Evolutionary conservation across 2,113 vertebrate species (phyloP).

Genomic region (Elgaria multicarinata): DNA sequence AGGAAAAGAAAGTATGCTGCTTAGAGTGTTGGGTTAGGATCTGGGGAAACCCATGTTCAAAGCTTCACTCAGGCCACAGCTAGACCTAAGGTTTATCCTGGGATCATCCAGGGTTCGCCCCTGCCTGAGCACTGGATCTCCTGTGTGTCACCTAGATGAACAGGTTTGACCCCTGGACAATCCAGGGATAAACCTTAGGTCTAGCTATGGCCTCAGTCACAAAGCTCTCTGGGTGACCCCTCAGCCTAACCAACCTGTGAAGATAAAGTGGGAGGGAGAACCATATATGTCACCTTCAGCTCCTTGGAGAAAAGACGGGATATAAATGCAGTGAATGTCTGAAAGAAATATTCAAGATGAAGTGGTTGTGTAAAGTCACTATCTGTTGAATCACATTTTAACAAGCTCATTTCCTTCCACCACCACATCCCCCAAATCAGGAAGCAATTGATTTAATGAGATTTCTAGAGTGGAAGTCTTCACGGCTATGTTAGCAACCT

Average conservation of each 20-base stretch:
- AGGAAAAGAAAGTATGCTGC: background rate
- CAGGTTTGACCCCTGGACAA: no score
- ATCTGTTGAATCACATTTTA: background rate
- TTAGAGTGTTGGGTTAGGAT: background rate
- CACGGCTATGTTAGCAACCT: background rate
- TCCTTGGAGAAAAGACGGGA: background rate
- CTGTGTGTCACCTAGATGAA: no score
- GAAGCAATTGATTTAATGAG: background rate
- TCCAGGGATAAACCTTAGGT: no score
- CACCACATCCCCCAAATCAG: background rate
- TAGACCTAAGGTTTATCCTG: no score
- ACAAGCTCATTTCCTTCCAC: background rate
- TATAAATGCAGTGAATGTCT: background rate
- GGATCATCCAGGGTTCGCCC: no score
- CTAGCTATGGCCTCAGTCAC: no score
- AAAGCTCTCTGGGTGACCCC: background rate
- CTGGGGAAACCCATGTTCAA: background rate
- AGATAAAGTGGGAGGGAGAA: background rate
- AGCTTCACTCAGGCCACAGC: no score
- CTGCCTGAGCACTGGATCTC: no score
- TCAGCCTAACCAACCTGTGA: background rate
- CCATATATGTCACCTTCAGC: background rate
- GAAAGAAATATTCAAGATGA: background rate
- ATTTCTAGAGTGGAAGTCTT: background rate
- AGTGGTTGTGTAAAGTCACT: background rate